Percentiles rank a stretch among this genome's conserved stretches.
Evolutionary conservation across 1,140 invertebrate species (phyloP).

Genomic region (Drosophila ohnishii): DNA sequence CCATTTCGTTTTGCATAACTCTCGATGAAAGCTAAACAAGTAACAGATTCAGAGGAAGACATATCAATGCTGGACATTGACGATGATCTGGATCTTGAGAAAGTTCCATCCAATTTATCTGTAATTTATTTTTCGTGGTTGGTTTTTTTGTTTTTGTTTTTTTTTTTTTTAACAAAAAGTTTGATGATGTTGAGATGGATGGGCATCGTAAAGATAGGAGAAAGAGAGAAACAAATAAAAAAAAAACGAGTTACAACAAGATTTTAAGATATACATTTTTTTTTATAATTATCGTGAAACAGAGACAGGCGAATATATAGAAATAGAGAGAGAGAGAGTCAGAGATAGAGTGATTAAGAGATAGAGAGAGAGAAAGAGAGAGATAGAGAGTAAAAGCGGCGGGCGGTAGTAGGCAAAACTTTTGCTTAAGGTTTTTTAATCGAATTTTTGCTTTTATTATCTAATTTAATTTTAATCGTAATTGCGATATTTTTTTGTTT

Average conservation of each 20-base stretch:
- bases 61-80: conserved; percentile 99
- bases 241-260: conserved; percentile 39
- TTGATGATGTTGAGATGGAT: conserved; percentile 19
- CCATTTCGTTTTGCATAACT: conserved; percentile 97
- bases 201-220: conserved; percentile 38
- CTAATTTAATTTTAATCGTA: conserved; percentile 32
- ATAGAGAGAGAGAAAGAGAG: conserved; percentile 50
- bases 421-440: conserved; percentile 61
- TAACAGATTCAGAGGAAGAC: conserved; percentile 97
- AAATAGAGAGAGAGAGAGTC: conserved; percentile 37
- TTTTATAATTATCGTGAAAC: conserved; percentile 38
- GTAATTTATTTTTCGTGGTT: conserved; percentile 56
- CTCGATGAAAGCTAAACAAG: conserved; percentile 97
- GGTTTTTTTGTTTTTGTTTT: no score
- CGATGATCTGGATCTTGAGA: conserved; percentile 97
- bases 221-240: conserved; percentile 49
- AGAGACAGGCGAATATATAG: conserved; percentile 47
- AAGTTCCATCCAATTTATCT: conserved; percentile 98
- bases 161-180: conserved; percentile 18
- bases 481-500: conserved; percentile 25
- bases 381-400: conserved; percentile 73
- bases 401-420: conserved; percentile 79
- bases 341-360: conserved; percentile 42
- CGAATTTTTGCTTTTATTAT: conserved; percentile 44
- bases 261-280: conserved; percentile 33